A percentile compares a stretch with the other conserved stretches of the same genome.
Evolutionary conservation across 1,140 invertebrate species (phyloP).

Genomic region (Diachasmimorpha longicaudata): DNA sequence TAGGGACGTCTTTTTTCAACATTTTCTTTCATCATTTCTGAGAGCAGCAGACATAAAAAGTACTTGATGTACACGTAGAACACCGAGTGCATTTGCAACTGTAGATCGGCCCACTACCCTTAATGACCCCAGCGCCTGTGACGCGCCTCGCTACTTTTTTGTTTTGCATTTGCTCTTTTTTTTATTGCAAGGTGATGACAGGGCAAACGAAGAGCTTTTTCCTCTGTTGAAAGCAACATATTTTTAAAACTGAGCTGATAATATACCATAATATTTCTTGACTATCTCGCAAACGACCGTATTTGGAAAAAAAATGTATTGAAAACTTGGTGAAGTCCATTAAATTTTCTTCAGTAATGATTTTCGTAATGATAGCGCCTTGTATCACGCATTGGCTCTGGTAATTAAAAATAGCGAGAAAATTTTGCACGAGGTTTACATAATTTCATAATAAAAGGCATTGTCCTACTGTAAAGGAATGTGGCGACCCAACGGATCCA

Average conservation of each 20-base stretch:
- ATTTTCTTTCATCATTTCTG: background rate
- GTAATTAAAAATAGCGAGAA: too few species aligned
- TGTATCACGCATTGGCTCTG: too few species aligned
- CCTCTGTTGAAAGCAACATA: too few species aligned
- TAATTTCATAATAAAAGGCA: background rate
- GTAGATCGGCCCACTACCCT: slow-evolving; percentile 16
- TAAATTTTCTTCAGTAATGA: background rate
- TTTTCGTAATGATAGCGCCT: too few species aligned
- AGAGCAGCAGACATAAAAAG: background rate
- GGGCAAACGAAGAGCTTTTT: too few species aligned
- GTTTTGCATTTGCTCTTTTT: background rate
- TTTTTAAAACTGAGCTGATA: too few species aligned
- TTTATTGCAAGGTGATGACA: background rate
- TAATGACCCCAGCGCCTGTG: slow-evolving; percentile 4
- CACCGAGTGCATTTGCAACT: background rate
- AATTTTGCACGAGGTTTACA: too few species aligned
- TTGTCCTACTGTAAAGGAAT: background rate
- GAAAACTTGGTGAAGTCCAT: background rate
- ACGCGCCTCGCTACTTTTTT: background rate
- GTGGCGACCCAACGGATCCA: background rate
- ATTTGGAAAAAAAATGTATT: background rate
- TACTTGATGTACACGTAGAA: background rate
- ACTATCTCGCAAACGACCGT: too few species aligned
- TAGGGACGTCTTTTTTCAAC: background rate
- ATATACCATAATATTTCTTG: too few species aligned